These are phyloP conservation scores for Rambutsinella grinnellia DNA, from an alignment of 2,888 invertebrate species.

Conservation along the genomic window DNA sequence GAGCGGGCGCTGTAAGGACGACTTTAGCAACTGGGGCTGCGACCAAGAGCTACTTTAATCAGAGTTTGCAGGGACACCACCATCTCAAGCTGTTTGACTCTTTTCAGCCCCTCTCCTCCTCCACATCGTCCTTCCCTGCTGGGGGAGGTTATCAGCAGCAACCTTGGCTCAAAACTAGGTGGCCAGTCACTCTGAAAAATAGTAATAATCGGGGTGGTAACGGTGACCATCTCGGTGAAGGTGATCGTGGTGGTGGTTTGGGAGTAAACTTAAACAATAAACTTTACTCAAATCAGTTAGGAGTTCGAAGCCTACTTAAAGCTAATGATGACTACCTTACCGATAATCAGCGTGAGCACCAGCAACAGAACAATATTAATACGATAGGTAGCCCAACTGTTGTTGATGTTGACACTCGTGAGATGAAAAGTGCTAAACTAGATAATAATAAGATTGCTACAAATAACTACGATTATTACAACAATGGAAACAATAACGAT, in stretches of 20 bases:
- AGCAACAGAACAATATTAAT: conserved; percentile 12
- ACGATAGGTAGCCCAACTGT: background rate
- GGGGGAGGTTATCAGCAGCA: conserved; percentile 11
- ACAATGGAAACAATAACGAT: conserved; percentile 44
- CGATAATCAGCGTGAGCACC: conserved; percentile 20
- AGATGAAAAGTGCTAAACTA: conserved; percentile 40
- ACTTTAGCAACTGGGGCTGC: conserved; percentile 1
- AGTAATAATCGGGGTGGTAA: background rate
- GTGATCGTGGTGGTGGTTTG: conserved; percentile 24
- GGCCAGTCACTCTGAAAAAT: conserved; percentile 19
- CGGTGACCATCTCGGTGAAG: conserved; percentile 1
- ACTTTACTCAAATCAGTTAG: conserved; percentile 46
- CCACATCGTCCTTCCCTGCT: conserved; percentile 17
- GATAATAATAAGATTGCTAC: conserved; percentile 11
- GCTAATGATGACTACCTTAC: conserved; percentile 20
- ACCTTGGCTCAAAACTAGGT: conserved; percentile 45
- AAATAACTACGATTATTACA: conserved; percentile 33
- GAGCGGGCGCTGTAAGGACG: background rate
- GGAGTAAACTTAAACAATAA: conserved; percentile 42
- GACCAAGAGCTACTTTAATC: conserved; percentile 42
- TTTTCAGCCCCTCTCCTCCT: conserved; percentile 27
- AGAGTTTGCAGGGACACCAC: conserved; percentile 22
- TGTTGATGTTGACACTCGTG: conserved; percentile 6
- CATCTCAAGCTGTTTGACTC: conserved; percentile 8
- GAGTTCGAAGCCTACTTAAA: conserved; percentile 1